Evolutionary conservation across 2,888 invertebrate species (phyloP).

Genomic region (Oscheius sp.): DNA sequence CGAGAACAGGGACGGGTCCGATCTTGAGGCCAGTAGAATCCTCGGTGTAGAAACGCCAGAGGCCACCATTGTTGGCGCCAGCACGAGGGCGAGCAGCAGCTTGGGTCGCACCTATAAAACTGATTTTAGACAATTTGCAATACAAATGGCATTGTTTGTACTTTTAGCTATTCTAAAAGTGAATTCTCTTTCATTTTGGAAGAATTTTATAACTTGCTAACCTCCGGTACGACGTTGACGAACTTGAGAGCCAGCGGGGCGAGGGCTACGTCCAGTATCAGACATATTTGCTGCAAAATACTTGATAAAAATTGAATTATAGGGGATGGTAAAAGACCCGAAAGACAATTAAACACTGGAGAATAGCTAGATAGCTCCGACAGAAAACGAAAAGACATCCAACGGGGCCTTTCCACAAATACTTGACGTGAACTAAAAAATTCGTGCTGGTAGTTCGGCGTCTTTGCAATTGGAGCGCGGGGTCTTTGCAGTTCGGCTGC

Average conservation of each 20-base stretch:
- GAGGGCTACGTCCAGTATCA: slow-evolving; percentile 61
- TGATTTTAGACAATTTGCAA: no score
- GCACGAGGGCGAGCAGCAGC: slow-evolving; percentile 49
- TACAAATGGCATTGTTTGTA: no score
- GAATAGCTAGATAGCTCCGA: neutral
- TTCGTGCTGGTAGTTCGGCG: slow-evolving; percentile 23
- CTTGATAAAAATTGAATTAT: neutral
- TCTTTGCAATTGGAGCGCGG: slow-evolving; percentile 33
- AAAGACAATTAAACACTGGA: neutral
- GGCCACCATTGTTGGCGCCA: slow-evolving; percentile 80
- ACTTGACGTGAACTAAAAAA: slow-evolving; percentile 12
- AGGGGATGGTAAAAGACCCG: neutral
- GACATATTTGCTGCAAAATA: slow-evolving; percentile 42
- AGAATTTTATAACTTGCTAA: neutral
- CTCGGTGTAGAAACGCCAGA: slow-evolving; percentile 99
- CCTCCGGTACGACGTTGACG: slow-evolving; percentile 49
- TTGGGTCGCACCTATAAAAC: no score
- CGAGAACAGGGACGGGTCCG: slow-evolving; percentile 97
- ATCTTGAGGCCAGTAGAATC: slow-evolving; percentile 99
- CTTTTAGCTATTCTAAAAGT: no score
- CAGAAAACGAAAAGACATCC: slow-evolving; percentile 26
- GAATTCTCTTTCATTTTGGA: no score
- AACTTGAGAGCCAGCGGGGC: slow-evolving; percentile 55
- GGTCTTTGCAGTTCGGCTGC: slow-evolving; percentile 50
- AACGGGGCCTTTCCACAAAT: slow-evolving; percentile 23